Percentiles rank a stretch among this genome's conserved stretches.
phyloP scores from a whole-genome alignment of 2,113 vertebrate species.

The Galemys pyrenaicus region DNA sequence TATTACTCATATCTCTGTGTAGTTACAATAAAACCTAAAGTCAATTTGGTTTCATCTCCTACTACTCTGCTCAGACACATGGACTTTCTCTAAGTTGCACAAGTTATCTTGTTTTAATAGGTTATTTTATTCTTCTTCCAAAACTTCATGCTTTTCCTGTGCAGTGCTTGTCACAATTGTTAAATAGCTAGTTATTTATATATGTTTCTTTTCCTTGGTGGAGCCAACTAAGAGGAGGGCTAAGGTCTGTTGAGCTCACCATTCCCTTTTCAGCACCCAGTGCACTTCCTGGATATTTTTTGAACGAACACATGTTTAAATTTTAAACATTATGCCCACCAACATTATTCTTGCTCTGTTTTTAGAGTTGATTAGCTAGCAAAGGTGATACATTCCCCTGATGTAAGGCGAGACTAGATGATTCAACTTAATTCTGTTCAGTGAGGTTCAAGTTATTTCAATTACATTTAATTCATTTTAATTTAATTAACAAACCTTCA shows the following conservation, averaged over 20 bases:
- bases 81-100: not conserved
- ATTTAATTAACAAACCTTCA: conserved; percentile 64
- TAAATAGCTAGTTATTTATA: not conserved
- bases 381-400: conserved; percentile 60
- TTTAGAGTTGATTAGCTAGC: conserved; percentile 56
- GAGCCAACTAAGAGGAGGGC: not conserved
- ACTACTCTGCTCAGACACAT: not conserved
- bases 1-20: not conserved
- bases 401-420: conserved; percentile 38
- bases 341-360: not conserved
- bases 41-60: not conserved
- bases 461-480: conserved; percentile 68
- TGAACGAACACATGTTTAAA: not conserved
- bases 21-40: not conserved
- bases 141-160: not conserved
- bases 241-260: not conserved
- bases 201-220: not conserved
- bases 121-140: not conserved
- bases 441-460: conserved; percentile 46
- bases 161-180: not conserved
- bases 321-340: conserved; percentile 16
- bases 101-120: not conserved
- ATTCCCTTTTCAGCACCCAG: not conserved
- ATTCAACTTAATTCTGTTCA: conserved; percentile 59
- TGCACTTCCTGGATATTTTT: not conserved